Percentiles rank a stretch among this genome's conserved stretches.
phyloP scores from a whole-genome alignment of 2,888 invertebrate genomes.

The Napeogenes sylphis region DNA sequence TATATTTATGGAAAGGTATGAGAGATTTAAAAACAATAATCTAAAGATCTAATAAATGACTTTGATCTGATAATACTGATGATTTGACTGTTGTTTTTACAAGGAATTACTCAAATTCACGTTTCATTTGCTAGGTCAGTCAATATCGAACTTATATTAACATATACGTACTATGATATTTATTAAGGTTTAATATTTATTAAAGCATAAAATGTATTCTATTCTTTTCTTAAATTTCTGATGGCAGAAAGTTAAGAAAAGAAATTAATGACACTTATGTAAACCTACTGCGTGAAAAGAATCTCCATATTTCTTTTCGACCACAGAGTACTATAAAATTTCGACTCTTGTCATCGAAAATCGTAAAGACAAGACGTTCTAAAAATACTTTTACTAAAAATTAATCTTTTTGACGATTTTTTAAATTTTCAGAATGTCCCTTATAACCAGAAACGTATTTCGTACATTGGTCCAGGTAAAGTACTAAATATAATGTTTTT shows the following conservation, averaged over 20 bases:
- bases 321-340: neutral
- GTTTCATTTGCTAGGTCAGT: too few species aligned
- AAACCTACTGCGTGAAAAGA: conserved; percentile 4
- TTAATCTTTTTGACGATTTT: conserved; percentile 47
- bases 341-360: conserved; percentile 23
- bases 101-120: too few species aligned
- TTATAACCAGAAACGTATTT: conserved; percentile 63
- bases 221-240: too few species aligned
- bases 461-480: conserved; percentile 65
- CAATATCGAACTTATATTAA: too few species aligned
- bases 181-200: too few species aligned
- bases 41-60: too few species aligned
- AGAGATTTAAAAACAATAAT: too few species aligned
- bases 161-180: too few species aligned
- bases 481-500: conserved; percentile 18
- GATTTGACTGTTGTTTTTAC: too few species aligned
- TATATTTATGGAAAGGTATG: neutral
- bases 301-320: conserved; percentile 5
- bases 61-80: too few species aligned
- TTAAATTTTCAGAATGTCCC: conserved; percentile 51
- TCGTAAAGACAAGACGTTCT: conserved; percentile 41
- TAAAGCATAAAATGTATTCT: too few species aligned
- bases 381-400: conserved; percentile 54
- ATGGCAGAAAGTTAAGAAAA: too few species aligned
- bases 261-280: neutral